phyloP scores from a whole-genome alignment of 2,113 vertebrate genomes.

The Dolichotis patagonum region DNA sequence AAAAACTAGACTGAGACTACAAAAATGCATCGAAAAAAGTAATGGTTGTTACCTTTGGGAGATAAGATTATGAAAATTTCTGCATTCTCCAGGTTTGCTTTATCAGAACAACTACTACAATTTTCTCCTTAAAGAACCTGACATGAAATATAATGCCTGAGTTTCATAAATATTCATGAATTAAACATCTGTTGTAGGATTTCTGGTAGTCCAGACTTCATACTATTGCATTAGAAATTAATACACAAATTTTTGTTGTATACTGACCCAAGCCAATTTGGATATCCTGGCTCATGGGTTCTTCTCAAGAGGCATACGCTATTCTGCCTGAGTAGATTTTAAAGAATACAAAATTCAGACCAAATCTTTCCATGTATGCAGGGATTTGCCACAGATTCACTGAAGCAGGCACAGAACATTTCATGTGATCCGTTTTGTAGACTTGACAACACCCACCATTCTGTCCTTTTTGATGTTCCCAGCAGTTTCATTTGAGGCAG shows the following conservation, averaged over 20 bases:
- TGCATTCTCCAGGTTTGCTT: not conserved
- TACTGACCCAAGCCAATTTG: not conserved
- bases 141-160: not conserved
- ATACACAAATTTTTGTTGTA: not conserved
- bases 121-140: constrained; percentile 12
- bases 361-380: not conserved
- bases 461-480: not conserved
- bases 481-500: not conserved
- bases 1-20: not conserved
- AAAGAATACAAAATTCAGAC: constrained; percentile 12
- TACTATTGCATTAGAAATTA: constrained; percentile 17
- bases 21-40: not conserved
- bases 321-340: not conserved
- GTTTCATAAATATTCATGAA: not conserved
- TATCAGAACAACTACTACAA: not conserved
- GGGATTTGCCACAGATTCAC: not conserved
- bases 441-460: not conserved
- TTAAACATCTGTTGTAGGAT: not conserved
- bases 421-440: not conserved
- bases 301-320: not conserved
- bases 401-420: not conserved
- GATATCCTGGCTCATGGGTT: not conserved
- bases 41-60: not conserved
- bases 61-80: constrained; percentile 44
- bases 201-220: not conserved